These are phyloP conservation scores for Tautogolabrus adspersus DNA, from an alignment of 2,113 vertebrate species.

Conservation along the genomic window DNA sequence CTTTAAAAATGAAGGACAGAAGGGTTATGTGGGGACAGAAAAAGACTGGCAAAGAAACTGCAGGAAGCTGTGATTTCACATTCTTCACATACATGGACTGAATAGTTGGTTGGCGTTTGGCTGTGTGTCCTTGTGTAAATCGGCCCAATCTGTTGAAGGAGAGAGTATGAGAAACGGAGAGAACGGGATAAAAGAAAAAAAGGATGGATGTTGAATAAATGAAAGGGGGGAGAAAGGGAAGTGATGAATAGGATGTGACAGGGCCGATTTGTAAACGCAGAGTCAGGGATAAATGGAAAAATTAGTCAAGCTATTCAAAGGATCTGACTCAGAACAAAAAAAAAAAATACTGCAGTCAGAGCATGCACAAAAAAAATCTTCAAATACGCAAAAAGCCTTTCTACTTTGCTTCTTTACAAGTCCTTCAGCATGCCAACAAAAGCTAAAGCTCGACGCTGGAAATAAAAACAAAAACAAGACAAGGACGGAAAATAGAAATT, in stretches of 20 bases:
- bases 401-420: neutral
- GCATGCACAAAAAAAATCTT: constrained; percentile 17
- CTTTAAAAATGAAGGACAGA: neutral
- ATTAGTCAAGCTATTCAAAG: constrained; percentile 62
- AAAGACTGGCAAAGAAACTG: neutral
- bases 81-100: neutral
- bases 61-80: neutral
- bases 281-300: constrained; percentile 70
- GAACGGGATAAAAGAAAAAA: constrained; percentile 31
- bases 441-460: neutral
- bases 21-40: constrained; percentile 1
- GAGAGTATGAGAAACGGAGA: constrained; percentile 5
- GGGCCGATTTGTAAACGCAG: constrained; percentile 65
- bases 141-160: constrained; percentile 16
- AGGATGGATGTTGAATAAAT: constrained; percentile 49
- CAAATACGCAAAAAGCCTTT: neutral
- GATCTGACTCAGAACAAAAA: constrained; percentile 64
- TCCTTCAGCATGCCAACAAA: neutral
- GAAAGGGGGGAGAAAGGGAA: constrained; percentile 33
- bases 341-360: constrained; percentile 54
- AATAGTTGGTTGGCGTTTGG: neutral
- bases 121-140: constrained; percentile 8
- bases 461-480: neutral
- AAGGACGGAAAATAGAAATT: neutral
- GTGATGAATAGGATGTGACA: constrained; percentile 72